A percentile compares a stretch with the other conserved stretches of the same genome.
phyloP scores from a whole-genome alignment of 2,113 vertebrate species.

The Nerophis lumbriciformis region DNA sequence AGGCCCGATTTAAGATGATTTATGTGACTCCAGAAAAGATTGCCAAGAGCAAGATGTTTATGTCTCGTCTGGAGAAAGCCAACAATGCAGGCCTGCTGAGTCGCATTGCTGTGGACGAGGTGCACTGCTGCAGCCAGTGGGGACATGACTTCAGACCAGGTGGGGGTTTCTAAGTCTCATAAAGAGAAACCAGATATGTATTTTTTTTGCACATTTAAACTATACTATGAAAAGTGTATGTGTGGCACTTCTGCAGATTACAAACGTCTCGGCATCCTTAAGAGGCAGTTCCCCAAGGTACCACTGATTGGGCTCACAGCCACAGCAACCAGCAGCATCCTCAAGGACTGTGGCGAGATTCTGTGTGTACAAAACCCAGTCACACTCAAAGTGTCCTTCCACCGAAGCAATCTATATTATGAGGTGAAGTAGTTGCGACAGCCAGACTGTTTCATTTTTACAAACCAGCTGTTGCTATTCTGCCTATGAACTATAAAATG shows the following conservation, averaged over 20 bases:
- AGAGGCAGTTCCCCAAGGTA: constrained; percentile 87
- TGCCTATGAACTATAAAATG: no score
- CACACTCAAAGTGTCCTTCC: constrained; percentile 89
- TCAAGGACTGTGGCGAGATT: constrained; percentile 91
- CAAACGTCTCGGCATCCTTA: constrained; percentile 91
- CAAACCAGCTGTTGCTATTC: background rate
- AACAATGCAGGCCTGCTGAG: constrained; percentile 78
- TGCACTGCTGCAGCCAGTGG: constrained; percentile 98
- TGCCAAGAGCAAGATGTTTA: constrained; percentile 95
- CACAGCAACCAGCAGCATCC: constrained; percentile 85
- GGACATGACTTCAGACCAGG: constrained; percentile 97
- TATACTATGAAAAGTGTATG: background rate
- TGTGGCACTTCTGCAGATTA: constrained; percentile 74
- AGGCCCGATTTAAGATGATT: constrained; percentile 79
- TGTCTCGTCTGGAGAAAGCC: constrained; percentile 94
- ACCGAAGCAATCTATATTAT: constrained; percentile 90
- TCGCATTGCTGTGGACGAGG: constrained; percentile 89
- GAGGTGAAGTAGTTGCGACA: constrained; percentile 71
- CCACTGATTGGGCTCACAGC: constrained; percentile 89
- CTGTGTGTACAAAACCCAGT: constrained; percentile 79
- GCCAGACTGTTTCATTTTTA: background rate
- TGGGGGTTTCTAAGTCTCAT: constrained; percentile 37
- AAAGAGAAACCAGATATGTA: background rate
- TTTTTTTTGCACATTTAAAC: background rate
- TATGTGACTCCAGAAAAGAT: constrained; percentile 98